phyloP scores from a whole-genome alignment of 37 sponge, comb jelly and placozoan species.

The Cladorhizidae sp. region DNA sequence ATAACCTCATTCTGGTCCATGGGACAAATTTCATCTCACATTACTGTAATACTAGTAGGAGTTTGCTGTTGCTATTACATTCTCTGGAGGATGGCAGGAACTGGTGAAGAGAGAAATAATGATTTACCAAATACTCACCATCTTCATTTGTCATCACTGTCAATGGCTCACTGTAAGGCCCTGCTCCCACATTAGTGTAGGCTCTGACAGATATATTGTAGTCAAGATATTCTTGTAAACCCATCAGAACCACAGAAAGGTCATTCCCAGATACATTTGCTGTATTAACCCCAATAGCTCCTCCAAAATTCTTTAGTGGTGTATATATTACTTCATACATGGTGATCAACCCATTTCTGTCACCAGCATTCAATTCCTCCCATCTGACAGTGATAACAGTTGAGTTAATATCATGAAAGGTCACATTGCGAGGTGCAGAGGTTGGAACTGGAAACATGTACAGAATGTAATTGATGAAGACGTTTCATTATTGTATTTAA shows the following conservation, averaged over 20 bases:
- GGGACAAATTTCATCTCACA: background rate
- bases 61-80: background rate
- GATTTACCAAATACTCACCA: background rate
- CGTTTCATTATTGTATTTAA: background rate
- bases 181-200: too few relatives aligned
- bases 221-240: background rate
- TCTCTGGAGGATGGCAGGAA: background rate
- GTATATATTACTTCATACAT: too few relatives aligned
- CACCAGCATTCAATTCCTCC: background rate
- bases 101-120: background rate
- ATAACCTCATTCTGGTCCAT: conserved; percentile 23
- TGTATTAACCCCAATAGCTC: too few relatives aligned
- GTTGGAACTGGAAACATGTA: background rate
- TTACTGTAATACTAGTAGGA: background rate
- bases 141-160: conserved; percentile 17
- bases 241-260: too few relatives aligned
- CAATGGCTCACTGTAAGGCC: conserved; percentile 9
- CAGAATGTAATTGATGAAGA: background rate
- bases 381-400: conserved; percentile 10
- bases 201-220: conserved; percentile 16
- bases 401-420: too few relatives aligned
- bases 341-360: too few relatives aligned
- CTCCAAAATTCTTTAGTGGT: too few relatives aligned
- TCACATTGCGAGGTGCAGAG: too few relatives aligned
- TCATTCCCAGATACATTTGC: conserved; percentile 19